Evolutionary conservation across 2,888 invertebrate species (phyloP).

Genomic region (Polietes domitor): DNA sequence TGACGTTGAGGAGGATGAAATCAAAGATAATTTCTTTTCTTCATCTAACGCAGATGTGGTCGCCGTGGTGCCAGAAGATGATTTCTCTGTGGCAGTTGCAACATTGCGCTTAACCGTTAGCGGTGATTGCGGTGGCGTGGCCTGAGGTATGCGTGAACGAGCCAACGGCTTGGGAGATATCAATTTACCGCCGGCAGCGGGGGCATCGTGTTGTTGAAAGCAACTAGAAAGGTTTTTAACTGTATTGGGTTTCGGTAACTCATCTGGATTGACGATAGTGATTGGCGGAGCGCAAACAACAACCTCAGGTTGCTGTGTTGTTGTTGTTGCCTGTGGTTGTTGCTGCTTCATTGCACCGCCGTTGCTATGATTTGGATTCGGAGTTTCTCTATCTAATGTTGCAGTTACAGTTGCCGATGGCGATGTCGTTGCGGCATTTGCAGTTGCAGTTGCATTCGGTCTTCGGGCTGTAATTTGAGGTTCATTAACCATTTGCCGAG

Average conservation of each 20-base stretch:
- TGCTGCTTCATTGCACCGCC: slow-evolving; percentile 37
- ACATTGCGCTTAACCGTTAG: slow-evolving; percentile 58
- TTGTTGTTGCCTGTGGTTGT: slow-evolving; percentile 51
- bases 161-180: slow-evolving; percentile 66
- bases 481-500: slow-evolving; percentile 60
- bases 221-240: slow-evolving; percentile 75
- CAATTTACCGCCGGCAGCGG: slow-evolving; percentile 42
- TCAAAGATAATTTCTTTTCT: slow-evolving; percentile 46
- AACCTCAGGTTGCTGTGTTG: slow-evolving; percentile 69
- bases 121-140: slow-evolving; percentile 74
- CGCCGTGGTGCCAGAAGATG: background rate
- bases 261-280: slow-evolving; percentile 75
- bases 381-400: slow-evolving; percentile 44
- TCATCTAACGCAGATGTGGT: slow-evolving; percentile 11
- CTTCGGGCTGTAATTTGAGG: slow-evolving; percentile 44
- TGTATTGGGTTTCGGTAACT: slow-evolving; percentile 77
- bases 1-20: slow-evolving; percentile 29
- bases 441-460: background rate
- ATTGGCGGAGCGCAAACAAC: slow-evolving; percentile 75
- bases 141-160: slow-evolving; percentile 75
- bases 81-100: background rate
- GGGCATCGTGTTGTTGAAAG: slow-evolving; percentile 68
- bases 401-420: background rate
- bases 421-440: slow-evolving; percentile 17
- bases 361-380: slow-evolving; percentile 35